Evolutionary conservation across 2,888 invertebrate species (phyloP), one percentile per base, ranked within the genome.

Genomic region (Oscheius sp.): DNA sequence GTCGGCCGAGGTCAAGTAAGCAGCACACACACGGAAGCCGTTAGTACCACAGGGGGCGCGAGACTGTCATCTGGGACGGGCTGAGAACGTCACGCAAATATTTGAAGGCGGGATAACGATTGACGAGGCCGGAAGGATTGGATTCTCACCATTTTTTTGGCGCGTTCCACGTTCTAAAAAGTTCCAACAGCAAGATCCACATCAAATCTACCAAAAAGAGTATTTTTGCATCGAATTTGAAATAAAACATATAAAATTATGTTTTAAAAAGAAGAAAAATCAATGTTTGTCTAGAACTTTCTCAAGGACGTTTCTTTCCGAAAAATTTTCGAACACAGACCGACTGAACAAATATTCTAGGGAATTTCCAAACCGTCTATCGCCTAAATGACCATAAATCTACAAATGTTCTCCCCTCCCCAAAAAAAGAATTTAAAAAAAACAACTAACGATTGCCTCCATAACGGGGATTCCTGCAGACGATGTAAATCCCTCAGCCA

Each of bases 401-500:
- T n/a, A n/a, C n/a, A n/a, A n/a, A n/a, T n/a, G n/a, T n/a, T n/a
- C n/a, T n/a, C n/a, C n/a, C n/a, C n/a, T n/a, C n/a, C n/a, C n/a
- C n/a, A n/a, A n/a, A n/a, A n/a, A n/a, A 29, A 29, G 3, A 46
- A 64, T 64, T 4, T 12, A 27, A 37, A 46, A 20, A 29, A 55
- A 29, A 46, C 39, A 23, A 57, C 68, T 33, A 55, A 72, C 72
- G 15, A 75, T 63, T 37, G 70, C 72, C 29, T 72, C 73, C 68
- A 70, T 73, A 3, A 45, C 45, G 10, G 75, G 75, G 42, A 75
- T 71, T 66, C 75, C 75, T 4, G 71, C 29, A 17, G 58, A 53
- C 48, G 74, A 74, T 23, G 31, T 33, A n/a, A 58, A 42, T 45
- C 31, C 48, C 12, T 65, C 65, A 17, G 39, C 31, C 65, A 64